Percentiles rank a stretch among this genome's conserved stretches.
phyloP scores from a whole-genome alignment of 2,113 vertebrate genomes.

The Sinocyclocheilus grahami region DNA sequence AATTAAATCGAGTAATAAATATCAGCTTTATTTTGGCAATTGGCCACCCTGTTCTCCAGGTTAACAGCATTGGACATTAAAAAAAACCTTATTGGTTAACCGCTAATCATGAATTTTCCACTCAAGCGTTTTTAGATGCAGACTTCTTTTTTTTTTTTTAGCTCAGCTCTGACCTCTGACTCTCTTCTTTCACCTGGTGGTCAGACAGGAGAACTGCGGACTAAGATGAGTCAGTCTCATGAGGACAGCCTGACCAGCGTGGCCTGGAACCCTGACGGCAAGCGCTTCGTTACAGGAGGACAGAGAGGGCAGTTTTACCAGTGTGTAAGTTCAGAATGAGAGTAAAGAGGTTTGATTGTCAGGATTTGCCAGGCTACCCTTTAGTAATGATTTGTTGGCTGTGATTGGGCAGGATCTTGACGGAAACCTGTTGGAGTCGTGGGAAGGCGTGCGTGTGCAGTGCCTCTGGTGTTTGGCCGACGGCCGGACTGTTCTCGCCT shows the following conservation, averaged over 20 bases:
- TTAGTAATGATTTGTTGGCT: conserved; percentile 2
- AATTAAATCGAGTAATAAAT: neutral
- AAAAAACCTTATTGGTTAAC: neutral
- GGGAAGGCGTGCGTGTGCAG: conserved; percentile 98
- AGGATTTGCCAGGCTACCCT: neutral
- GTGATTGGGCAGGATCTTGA: conserved; percentile 86
- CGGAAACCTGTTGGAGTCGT: conserved; percentile 97
- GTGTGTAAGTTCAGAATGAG: conserved; percentile 84
- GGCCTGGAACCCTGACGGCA: conserved; percentile 98
- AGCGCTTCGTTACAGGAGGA: conserved; percentile 96
- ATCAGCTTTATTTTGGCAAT: neutral
- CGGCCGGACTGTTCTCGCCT: conserved; percentile 94
- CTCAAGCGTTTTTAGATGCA: neutral
- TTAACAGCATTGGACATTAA: neutral
- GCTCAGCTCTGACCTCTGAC: neutral
- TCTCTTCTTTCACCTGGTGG: conserved; percentile 41
- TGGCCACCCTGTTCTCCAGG: neutral
- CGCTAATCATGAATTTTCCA: neutral
- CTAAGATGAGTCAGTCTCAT: conserved; percentile 99
- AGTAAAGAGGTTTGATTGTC: neutral
- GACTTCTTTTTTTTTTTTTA: neutral
- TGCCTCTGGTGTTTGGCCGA: conserved; percentile 98
- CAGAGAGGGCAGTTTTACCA: conserved; percentile 99
- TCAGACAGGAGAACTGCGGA: conserved; percentile 97
- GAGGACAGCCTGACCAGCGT: conserved; percentile 99